Percentiles rank a stretch among this genome's conserved stretches.
Conservation (phyloP, 2,797 vertebrate species). For the Labroides dimidiatus region DNA sequence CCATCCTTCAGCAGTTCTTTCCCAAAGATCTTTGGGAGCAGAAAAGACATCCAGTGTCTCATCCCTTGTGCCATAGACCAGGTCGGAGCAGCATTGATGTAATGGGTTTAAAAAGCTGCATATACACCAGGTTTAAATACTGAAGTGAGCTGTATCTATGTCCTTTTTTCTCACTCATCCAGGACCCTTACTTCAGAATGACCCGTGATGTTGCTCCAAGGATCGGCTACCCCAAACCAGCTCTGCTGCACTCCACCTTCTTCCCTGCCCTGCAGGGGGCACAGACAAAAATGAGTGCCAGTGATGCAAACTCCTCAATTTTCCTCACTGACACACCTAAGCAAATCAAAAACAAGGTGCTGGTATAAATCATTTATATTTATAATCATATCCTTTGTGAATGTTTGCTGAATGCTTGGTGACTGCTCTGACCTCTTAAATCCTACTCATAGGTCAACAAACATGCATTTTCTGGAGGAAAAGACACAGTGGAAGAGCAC, state of each 20-base stretch:
- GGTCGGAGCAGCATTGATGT: conserved; percentile 73
- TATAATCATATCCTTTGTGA: not conserved
- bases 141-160: not conserved
- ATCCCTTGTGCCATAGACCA: conserved; percentile 99
- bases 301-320: conserved; percentile 95
- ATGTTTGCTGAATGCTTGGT: not conserved
- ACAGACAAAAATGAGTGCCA: conserved; percentile 99
- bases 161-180: conserved; percentile 8
- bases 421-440: not conserved
- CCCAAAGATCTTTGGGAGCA: conserved; percentile 92
- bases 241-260: conserved; percentile 95
- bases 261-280: conserved; percentile 98
- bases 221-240: conserved; percentile 93
- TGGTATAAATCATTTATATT: not conserved
- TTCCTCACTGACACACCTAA: conserved; percentile 97
- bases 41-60: conserved; percentile 93
- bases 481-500: conserved; percentile 96
- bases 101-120: not conserved
- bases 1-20: conserved; percentile 97
- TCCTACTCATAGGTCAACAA: conserved; percentile 90
- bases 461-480: conserved; percentile 96
- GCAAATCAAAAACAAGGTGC: conserved; percentile 97
- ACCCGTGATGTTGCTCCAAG: conserved; percentile 96
- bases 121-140: not conserved
- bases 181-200: conserved; percentile 99